A percentile compares a stretch with the other conserved stretches of the same genome.
Conservation (phyloP, 2,113 vertebrate genomes). For the Labeo rohita region DNA sequence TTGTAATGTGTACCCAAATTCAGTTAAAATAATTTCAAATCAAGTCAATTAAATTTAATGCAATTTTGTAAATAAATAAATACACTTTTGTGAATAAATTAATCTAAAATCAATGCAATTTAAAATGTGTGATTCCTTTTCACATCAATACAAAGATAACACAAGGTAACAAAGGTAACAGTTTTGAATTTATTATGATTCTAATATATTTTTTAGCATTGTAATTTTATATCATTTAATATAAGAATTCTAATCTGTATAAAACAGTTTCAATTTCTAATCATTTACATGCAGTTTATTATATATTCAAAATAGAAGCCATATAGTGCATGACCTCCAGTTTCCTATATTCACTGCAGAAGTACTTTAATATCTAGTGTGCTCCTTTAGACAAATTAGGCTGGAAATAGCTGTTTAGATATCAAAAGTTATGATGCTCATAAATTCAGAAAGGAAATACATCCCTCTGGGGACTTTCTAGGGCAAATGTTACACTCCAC, state of each 20-base stretch:
- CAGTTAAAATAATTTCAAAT: too few species aligned
- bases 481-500: background rate
- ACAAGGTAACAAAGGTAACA: too few species aligned
- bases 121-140: background rate
- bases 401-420: background rate
- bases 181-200: too few species aligned
- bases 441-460: background rate
- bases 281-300: background rate
- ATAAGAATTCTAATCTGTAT: too few species aligned
- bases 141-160: background rate
- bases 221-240: too few species aligned
- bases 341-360: background rate
- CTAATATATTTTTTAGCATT: too few species aligned
- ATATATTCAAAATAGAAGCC: background rate
- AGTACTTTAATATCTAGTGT: background rate
- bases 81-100: too few species aligned
- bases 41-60: too few species aligned
- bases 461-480: background rate
- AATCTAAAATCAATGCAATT: too few species aligned
- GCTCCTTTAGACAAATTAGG: background rate
- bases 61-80: too few species aligned
- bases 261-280: too few species aligned
- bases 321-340: background rate
- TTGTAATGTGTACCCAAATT: too few species aligned
- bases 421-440: background rate